Conservation (phyloP, 2,888 invertebrate species). For the Lobophora halterata region DNA sequence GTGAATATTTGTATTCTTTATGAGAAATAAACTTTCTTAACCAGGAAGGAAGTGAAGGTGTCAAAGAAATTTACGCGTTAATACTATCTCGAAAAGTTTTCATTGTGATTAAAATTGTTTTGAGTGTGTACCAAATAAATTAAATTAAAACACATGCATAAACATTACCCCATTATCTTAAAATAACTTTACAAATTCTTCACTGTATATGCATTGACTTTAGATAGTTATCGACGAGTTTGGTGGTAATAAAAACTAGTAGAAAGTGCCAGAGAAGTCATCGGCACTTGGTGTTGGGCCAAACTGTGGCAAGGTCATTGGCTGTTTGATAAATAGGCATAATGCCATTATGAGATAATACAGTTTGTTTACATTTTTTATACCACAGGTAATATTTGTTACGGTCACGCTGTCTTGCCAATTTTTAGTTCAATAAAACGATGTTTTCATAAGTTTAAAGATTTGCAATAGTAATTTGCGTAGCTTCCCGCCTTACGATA, state of each 20-base stretch:
- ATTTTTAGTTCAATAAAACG: conserved; percentile 6
- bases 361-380: conserved; percentile 71
- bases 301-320: conserved; percentile 74
- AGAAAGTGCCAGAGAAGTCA: conserved; percentile 74
- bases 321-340: conserved; percentile 67
- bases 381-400: conserved; percentile 6
- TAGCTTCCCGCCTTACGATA: conserved; percentile 19
- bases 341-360: conserved; percentile 56
- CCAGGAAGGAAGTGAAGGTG: no score
- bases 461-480: conserved; percentile 14
- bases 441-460: conserved; percentile 14
- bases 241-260: conserved; percentile 56
- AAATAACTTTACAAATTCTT: no score
- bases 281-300: conserved; percentile 71
- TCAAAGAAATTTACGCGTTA: no score
- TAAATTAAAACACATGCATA: no score
- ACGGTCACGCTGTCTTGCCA: not conserved
- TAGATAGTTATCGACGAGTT: conserved; percentile 30
- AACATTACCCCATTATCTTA: no score
- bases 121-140: no score
- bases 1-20: no score
- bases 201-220: conserved; percentile 36
- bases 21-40: no score
- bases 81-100: no score
- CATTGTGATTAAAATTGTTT: no score